A percentile compares a stretch with the other conserved stretches of the same genome.
Evolutionary conservation across 92 coral and sea anemone species (phyloP).

Genomic region (Hydrozoanthus gracilis): DNA sequence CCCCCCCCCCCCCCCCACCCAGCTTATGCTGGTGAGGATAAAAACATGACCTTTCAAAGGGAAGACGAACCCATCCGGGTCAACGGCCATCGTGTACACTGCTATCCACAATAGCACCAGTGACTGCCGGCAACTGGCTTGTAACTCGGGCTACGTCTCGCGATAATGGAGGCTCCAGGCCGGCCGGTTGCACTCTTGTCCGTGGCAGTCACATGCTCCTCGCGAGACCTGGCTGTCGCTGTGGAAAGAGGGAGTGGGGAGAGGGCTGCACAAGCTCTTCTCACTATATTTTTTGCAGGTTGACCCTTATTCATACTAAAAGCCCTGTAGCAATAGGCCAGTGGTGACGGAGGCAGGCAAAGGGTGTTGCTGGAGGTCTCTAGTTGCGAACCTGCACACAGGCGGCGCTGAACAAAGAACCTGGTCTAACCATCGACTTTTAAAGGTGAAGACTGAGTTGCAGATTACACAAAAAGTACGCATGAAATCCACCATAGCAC

Average conservation of each 20-base stretch:
- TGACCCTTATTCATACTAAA: slow-evolving; percentile 11
- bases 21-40: background rate
- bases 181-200: slow-evolving; percentile 25
- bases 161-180: background rate
- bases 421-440: background rate
- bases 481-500: background rate
- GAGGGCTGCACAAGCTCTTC: slow-evolving; percentile 22
- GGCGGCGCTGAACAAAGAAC: background rate
- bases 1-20: no score
- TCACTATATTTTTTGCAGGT: slow-evolving; percentile 22
- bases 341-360: slow-evolving; percentile 34
- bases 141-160: background rate
- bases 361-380: slow-evolving; percentile 30
- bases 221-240: background rate
- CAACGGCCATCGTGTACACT: background rate
- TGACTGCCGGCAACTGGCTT: no score
- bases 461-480: background rate
- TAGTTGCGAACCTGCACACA: slow-evolving; percentile 22
- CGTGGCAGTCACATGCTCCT: slow-evolving; percentile 19
- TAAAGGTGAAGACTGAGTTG: background rate
- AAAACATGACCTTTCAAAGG: no score
- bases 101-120: background rate
- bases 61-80: no score
- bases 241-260: slow-evolving; percentile 23
- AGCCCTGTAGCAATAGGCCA: slow-evolving; percentile 40